These are phyloP conservation scores for Troilus luridus DNA, from an alignment of 2,888 invertebrate species.

Conservation along the genomic window DNA sequence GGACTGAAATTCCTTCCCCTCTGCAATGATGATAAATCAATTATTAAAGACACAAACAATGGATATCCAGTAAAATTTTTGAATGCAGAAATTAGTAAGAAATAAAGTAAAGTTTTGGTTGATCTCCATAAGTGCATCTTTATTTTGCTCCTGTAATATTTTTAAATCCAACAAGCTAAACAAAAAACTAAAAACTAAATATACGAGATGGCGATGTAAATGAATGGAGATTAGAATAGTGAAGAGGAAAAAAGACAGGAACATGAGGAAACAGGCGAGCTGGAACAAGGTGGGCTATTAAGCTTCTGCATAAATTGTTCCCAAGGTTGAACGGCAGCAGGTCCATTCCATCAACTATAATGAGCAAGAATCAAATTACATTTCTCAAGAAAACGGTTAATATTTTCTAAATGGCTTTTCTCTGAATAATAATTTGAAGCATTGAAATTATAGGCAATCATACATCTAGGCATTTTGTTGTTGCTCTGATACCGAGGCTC, in stretches of 20 bases:
- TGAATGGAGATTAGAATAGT: background rate
- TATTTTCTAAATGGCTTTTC: background rate
- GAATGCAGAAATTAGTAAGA: background rate
- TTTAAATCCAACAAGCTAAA: background rate
- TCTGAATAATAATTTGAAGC: background rate
- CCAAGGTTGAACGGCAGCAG: background rate
- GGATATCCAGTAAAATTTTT: background rate
- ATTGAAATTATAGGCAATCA: no score
- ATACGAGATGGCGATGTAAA: background rate
- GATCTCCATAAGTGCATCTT: background rate
- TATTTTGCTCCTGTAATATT: background rate
- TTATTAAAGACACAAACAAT: no score
- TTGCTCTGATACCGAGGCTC: no score
- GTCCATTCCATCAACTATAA: background rate
- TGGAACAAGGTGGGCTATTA: background rate
- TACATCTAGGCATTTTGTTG: no score
- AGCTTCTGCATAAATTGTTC: background rate
- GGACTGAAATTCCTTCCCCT: no score
- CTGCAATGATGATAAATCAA: no score
- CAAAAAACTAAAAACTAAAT: background rate
- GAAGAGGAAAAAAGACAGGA: background rate
- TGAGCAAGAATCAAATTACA: background rate
- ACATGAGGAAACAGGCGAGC: background rate
- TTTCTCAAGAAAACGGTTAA: background rate
- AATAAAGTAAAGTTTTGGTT: background rate